phyloP scores from a whole-genome alignment of 2,888 invertebrate species.

The Drosophila acutilabella region DNA sequence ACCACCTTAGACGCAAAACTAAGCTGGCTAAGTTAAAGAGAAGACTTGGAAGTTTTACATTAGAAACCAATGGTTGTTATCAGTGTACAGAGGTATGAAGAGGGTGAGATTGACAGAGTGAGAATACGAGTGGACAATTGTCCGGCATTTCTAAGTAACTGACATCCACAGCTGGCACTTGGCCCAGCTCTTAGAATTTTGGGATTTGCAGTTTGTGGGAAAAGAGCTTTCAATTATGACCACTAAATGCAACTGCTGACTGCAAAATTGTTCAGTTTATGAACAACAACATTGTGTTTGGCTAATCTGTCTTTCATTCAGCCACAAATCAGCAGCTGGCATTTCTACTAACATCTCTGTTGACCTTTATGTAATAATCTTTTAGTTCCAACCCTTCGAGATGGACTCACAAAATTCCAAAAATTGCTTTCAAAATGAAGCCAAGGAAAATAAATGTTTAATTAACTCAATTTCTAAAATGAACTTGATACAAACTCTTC shows the following conservation, averaged over 20 bases:
- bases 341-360: background rate
- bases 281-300: slow-evolving; percentile 11
- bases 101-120: background rate
- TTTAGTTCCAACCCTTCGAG: too few species aligned
- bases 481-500: too few species aligned
- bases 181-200: slow-evolving; percentile 36
- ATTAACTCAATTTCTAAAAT: too few species aligned
- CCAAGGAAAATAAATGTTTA: too few species aligned
- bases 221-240: slow-evolving; percentile 19
- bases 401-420: background rate
- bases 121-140: slow-evolving; percentile 31
- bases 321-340: slow-evolving; percentile 4
- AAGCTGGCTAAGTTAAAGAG: too few species aligned
- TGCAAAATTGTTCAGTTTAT: slow-evolving; percentile 10
- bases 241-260: slow-evolving; percentile 29
- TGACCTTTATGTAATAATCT: slow-evolving; percentile 1
- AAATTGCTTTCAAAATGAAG: background rate
- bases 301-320: slow-evolving; percentile 1
- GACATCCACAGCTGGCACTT: slow-evolving; percentile 25
- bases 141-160: slow-evolving; percentile 5
- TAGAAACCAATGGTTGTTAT: background rate
- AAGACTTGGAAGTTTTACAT: too few species aligned
- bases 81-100: background rate
- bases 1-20: too few species aligned
- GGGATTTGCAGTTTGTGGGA: slow-evolving; percentile 23